Evolutionary conservation across 2,888 invertebrate species (phyloP).

Genomic region (Germaria angustata): DNA sequence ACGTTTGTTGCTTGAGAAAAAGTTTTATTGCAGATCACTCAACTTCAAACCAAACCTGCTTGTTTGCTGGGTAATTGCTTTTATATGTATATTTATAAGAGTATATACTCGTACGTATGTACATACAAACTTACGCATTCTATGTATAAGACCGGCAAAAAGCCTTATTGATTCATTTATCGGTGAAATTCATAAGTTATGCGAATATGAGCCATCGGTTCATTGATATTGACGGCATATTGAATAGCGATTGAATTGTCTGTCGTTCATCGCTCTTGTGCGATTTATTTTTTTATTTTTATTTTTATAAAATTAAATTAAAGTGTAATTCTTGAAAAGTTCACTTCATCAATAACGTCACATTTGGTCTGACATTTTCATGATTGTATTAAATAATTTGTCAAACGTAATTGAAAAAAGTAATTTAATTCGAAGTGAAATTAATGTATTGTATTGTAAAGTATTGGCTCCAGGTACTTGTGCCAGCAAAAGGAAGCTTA

Average conservation of each 20-base stretch:
- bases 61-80: too few species aligned
- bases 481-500: background rate
- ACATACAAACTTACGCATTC: background rate
- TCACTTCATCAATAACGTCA: constrained; percentile 1
- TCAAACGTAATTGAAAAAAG: constrained; percentile 22
- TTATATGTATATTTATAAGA: background rate
- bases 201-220: background rate
- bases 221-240: constrained; percentile 31
- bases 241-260: background rate
- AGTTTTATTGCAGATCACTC: too few species aligned
- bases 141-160: background rate
- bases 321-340: constrained; percentile 1
- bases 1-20: too few species aligned
- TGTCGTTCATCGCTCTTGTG: background rate
- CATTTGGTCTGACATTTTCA: background rate
- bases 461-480: background rate
- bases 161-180: background rate
- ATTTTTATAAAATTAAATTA: constrained; percentile 14
- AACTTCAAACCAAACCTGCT: too few species aligned
- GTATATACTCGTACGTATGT: background rate
- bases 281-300: background rate
- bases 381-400: constrained; percentile 47
- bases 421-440: constrained; percentile 21
- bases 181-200: background rate
- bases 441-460: background rate